Percentiles rank a stretch among this genome's conserved stretches.
phyloP scores from a whole-genome alignment of 92 coral and sea anemone species.

The Porites rus region DNA sequence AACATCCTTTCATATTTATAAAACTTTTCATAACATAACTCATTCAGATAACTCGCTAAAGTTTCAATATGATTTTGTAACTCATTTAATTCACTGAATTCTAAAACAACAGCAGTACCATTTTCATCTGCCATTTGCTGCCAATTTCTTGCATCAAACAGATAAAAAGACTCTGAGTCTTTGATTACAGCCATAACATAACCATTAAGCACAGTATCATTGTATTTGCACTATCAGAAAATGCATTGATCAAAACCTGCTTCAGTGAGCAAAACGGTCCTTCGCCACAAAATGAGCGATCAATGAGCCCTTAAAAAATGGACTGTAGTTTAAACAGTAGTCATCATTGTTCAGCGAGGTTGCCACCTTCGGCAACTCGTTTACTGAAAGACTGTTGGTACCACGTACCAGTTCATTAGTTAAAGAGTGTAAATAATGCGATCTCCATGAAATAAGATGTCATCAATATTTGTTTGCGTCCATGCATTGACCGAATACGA shows the following conservation, averaged over 20 bases:
- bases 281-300: conserved; percentile 53
- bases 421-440: too few relatives aligned
- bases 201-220: conserved; percentile 29
- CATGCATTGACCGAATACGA: conserved; percentile 23
- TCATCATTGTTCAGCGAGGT: conserved; percentile 40
- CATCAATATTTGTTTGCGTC: conserved; percentile 36
- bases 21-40: too few relatives aligned
- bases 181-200: conserved; percentile 62
- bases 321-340: conserved; percentile 38
- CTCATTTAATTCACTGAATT: conserved; percentile 12
- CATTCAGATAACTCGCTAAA: too few relatives aligned
- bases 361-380: conserved; percentile 1
- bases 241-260: conserved; percentile 44
- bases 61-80: too few relatives aligned
- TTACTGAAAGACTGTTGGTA: too few relatives aligned
- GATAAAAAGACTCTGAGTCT: conserved; percentile 40
- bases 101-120: conserved; percentile 82
- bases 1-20: too few relatives aligned
- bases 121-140: conserved; percentile 74
- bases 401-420: too few relatives aligned
- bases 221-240: conserved; percentile 32
- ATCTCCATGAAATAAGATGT: conserved; percentile 18
- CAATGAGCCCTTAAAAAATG: conserved; percentile 51
- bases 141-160: conserved; percentile 72
- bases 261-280: conserved; percentile 53